Evolutionary conservation across 1,140 invertebrate genomes (phyloP).

Genomic region (Probaryconus sp.): DNA sequence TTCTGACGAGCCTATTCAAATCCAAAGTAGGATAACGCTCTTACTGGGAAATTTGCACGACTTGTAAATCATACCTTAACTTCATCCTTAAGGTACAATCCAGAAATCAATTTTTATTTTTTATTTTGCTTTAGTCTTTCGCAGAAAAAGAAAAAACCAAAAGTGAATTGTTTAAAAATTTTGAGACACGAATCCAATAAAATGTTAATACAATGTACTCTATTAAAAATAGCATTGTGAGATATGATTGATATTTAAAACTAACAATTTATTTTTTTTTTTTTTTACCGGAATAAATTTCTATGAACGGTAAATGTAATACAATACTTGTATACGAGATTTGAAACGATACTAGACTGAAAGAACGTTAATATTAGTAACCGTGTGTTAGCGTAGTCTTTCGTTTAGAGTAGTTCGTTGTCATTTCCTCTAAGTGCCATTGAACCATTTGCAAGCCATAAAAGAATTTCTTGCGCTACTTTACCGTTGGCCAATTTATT

Average conservation of each 20-base stretch:
- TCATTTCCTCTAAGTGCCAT: conserved; percentile 44
- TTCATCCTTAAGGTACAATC: too few relatives aligned
- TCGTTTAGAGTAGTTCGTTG: conserved; percentile 24
- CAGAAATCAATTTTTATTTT: conserved; percentile 10
- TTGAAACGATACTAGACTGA: neutral
- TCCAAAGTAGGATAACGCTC: conserved; percentile 23
- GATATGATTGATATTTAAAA: too few relatives aligned
- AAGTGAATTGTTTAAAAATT: too few relatives aligned
- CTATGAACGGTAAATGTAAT: too few relatives aligned
- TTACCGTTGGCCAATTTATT: conserved; percentile 40
- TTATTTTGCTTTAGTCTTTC: too few relatives aligned
- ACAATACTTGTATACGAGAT: too few relatives aligned
- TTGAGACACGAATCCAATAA: too few relatives aligned
- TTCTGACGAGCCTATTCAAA: conserved; percentile 48
- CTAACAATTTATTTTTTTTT: too few relatives aligned
- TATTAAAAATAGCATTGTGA: too few relatives aligned
- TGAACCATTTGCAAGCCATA: conserved; percentile 52
- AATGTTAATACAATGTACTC: too few relatives aligned
- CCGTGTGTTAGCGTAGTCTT: conserved; percentile 24
- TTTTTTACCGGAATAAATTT: too few relatives aligned
- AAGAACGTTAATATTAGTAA: conserved; percentile 24
- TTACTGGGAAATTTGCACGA: conserved; percentile 16
- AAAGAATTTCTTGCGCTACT: conserved; percentile 38
- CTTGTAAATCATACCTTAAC: conserved; percentile 43
- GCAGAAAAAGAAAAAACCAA: too few relatives aligned